Evolutionary conservation across 2,888 invertebrate genomes (phyloP).

Genomic region (Epinotia ramella): DNA sequence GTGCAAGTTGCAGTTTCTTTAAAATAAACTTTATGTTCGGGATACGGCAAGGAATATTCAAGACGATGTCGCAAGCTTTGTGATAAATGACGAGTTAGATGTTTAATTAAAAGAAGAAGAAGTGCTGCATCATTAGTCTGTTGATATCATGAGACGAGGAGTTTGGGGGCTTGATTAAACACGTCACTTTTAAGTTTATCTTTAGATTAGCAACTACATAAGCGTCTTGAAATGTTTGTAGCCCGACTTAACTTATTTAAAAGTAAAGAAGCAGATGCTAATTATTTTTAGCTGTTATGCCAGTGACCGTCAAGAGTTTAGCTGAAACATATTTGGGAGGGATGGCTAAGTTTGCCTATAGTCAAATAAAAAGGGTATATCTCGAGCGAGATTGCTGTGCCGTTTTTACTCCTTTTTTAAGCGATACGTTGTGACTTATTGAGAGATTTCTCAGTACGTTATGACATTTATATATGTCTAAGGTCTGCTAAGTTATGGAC

Average conservation of each 20-base stretch:
- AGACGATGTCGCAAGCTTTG: slow-evolving; percentile 14
- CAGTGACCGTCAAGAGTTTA: no score
- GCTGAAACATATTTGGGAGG: no score
- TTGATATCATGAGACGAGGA: not conserved
- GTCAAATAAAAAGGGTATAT: no score
- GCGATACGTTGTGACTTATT: no score
- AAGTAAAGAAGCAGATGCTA: not conserved
- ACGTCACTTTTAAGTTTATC: not conserved
- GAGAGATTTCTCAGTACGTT: no score
- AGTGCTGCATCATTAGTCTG: not conserved
- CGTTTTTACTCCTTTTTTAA: no score
- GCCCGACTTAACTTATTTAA: not conserved
- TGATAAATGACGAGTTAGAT: slow-evolving; percentile 13
- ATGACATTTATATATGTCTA: no score
- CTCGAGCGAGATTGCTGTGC: no score
- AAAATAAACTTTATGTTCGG: slow-evolving; percentile 17
- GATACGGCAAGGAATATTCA: not conserved
- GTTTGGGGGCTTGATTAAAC: not conserved
- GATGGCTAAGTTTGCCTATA: no score
- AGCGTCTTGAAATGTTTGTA: not conserved
- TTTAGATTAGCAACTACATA: not conserved
- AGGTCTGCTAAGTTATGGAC: no score
- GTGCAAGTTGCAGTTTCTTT: slow-evolving; percentile 3
- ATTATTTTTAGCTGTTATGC: no score
- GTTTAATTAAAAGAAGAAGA: slow-evolving; percentile 14